A percentile compares a stretch with the other conserved stretches of the same genome.
phyloP scores from a whole-genome alignment of 1,140 invertebrate genomes.

The Drosophila nannoptera region DNA sequence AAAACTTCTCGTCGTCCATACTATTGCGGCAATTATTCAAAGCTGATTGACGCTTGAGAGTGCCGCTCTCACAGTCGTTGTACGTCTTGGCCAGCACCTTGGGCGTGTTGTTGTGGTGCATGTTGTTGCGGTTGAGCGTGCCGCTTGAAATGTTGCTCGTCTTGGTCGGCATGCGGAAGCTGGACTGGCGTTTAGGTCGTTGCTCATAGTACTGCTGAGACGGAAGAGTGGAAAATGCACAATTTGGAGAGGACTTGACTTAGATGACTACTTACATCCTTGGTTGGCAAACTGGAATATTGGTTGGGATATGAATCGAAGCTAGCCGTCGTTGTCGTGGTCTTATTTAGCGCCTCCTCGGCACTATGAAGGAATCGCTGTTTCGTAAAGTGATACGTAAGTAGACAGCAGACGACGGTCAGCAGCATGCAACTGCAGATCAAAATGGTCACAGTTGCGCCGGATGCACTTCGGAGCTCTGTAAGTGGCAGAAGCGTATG shows the following conservation, averaged over 20 bases:
- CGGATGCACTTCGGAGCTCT: slow-evolving; percentile 60
- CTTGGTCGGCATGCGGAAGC: slow-evolving; percentile 81
- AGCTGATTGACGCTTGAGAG: slow-evolving; percentile 87
- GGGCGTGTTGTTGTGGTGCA: slow-evolving; percentile 83
- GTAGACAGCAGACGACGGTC: slow-evolving; percentile 62
- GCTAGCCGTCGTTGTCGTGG: slow-evolving; percentile 81
- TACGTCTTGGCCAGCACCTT: slow-evolving; percentile 82
- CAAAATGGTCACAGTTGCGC: slow-evolving; percentile 53
- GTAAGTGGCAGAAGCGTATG: background rate
- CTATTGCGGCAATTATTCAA: slow-evolving; percentile 79
- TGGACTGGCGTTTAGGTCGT: slow-evolving; percentile 81
- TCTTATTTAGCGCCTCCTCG: slow-evolving; percentile 64
- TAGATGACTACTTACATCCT: slow-evolving; percentile 81
- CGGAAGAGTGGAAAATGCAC: background rate
- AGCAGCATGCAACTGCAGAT: slow-evolving; percentile 47
- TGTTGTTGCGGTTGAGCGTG: slow-evolving; percentile 83
- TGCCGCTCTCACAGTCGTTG: slow-evolving; percentile 88
- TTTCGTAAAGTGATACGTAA: slow-evolving; percentile 55
- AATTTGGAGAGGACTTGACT: background rate
- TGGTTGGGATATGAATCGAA: slow-evolving; percentile 91
- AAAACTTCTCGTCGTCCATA: slow-evolving; percentile 78
- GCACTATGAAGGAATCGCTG: slow-evolving; percentile 38
- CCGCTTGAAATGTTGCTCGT: slow-evolving; percentile 80
- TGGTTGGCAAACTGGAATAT: slow-evolving; percentile 89
- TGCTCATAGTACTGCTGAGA: slow-evolving; percentile 68